These are phyloP conservation scores for Hydrolagus affinis DNA, from an alignment of 2,113 vertebrate genomes.

Conservation along the genomic window DNA sequence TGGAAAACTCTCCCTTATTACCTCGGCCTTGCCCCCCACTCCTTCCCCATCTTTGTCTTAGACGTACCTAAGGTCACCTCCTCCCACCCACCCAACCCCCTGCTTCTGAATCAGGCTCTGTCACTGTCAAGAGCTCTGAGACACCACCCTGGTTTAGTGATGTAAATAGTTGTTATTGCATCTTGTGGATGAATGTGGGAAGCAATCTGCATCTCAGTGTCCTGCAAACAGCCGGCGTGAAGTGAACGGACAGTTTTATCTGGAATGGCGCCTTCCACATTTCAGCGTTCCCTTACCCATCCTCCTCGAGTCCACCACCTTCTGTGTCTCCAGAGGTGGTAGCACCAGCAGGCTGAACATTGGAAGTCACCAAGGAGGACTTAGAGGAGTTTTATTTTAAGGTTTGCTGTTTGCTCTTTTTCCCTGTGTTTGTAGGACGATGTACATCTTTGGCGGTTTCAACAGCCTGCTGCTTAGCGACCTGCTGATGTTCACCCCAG, in stretches of 20 bases:
- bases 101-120: too few relatives aligned
- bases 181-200: neutral
- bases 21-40: too few relatives aligned
- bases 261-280: neutral
- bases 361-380: neutral
- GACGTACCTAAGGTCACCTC: too few relatives aligned
- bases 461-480: slow-evolving; percentile 91
- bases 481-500: slow-evolving; percentile 70
- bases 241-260: neutral
- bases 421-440: slow-evolving; percentile 54
- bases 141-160: too few relatives aligned
- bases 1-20: too few relatives aligned
- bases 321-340: neutral
- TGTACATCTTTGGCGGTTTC: slow-evolving; percentile 95
- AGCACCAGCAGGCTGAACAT: neutral
- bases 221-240: too few relatives aligned
- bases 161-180: neutral
- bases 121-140: too few relatives aligned
- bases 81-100: too few relatives aligned
- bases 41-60: too few relatives aligned
- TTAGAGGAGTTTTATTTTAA: neutral
- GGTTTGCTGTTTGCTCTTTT: neutral
- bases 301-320: neutral
- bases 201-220: too few relatives aligned
- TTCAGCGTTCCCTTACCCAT: neutral